These are phyloP conservation scores for Mylabris phalerata DNA, from an alignment of 1,140 invertebrate genomes.

Conservation along the genomic window DNA sequence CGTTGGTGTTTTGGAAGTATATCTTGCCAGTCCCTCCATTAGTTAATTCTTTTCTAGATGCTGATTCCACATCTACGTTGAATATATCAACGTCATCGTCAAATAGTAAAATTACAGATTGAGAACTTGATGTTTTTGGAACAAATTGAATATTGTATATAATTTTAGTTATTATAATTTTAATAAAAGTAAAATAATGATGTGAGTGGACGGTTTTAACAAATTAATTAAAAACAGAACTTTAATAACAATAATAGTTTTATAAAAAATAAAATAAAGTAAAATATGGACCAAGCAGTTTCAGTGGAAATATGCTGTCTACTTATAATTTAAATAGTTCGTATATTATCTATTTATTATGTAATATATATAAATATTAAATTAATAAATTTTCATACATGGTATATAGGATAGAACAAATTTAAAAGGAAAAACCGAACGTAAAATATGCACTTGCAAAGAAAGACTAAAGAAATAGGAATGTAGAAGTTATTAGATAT, in stretches of 20 bases:
- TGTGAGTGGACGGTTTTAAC: slow-evolving; percentile 13
- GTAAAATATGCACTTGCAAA: slow-evolving; percentile 23
- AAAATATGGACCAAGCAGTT: slow-evolving; percentile 14
- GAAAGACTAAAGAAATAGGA: slow-evolving; percentile 25
- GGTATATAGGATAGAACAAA: slow-evolving; percentile 25
- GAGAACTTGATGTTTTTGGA: slow-evolving; percentile 6
- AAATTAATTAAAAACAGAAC: slow-evolving; percentile 6
- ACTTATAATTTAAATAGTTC: slow-evolving; percentile 6
- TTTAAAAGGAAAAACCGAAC: not conserved
- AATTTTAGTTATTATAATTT: no score
- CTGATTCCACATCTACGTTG: slow-evolving; percentile 6
- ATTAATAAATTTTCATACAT: slow-evolving; percentile 15
- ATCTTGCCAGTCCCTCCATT: slow-evolving; percentile 6
- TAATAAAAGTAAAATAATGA: not conserved
- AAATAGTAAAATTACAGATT: slow-evolving; percentile 1
- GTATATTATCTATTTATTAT: slow-evolving; percentile 19
- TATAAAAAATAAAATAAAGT: not conserved
- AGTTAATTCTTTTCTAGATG: slow-evolving; percentile 13
- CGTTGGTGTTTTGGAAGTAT: not conserved
- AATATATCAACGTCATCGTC: slow-evolving; percentile 7
- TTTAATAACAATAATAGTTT: not conserved
- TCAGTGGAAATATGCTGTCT: slow-evolving; percentile 13
- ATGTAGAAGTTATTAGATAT: slow-evolving; percentile 17
- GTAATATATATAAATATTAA: slow-evolving; percentile 10
- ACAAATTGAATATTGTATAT: no score